Conservation (phyloP, 2,888 invertebrate genomes). For the Acleris cristana region DNA sequence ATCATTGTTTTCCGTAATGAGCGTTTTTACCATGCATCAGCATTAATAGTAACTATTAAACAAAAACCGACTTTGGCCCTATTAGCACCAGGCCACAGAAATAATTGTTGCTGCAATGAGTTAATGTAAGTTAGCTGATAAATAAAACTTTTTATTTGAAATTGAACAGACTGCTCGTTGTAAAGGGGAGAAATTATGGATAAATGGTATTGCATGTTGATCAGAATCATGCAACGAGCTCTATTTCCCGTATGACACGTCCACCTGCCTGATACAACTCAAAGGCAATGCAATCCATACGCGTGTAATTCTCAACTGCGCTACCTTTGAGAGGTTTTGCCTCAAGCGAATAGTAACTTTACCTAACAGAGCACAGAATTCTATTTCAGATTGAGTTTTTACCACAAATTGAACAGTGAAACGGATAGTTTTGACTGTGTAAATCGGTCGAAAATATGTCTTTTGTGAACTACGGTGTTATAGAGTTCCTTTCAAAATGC, state of each 20-base stretch:
- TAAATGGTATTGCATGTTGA: neutral
- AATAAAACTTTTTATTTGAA: too few species aligned
- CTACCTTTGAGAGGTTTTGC: neutral
- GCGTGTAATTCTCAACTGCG: neutral
- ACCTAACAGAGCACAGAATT: neutral
- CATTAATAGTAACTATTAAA: too few species aligned
- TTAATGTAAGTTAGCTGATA: too few species aligned
- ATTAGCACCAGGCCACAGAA: too few species aligned
- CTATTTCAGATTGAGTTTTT: neutral
- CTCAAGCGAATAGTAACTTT: constrained; percentile 2
- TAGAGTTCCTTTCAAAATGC: constrained; percentile 7
- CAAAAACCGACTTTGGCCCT: too few species aligned
- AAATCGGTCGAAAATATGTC: neutral
- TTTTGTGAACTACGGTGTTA: constrained; percentile 3
- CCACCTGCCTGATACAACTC: neutral
- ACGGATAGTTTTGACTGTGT: constrained; percentile 1
- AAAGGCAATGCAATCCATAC: neutral
- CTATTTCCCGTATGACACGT: constrained; percentile 4
- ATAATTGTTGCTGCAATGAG: too few species aligned
- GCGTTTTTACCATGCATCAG: too few species aligned
- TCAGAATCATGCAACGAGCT: neutral
- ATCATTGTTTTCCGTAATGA: too few species aligned
- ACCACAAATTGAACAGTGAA: neutral
- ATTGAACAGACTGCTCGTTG: too few species aligned
- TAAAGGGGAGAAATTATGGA: too few species aligned